phyloP scores from a whole-genome alignment of 2,888 invertebrate species.

The Lampropteryx suffumata region DNA sequence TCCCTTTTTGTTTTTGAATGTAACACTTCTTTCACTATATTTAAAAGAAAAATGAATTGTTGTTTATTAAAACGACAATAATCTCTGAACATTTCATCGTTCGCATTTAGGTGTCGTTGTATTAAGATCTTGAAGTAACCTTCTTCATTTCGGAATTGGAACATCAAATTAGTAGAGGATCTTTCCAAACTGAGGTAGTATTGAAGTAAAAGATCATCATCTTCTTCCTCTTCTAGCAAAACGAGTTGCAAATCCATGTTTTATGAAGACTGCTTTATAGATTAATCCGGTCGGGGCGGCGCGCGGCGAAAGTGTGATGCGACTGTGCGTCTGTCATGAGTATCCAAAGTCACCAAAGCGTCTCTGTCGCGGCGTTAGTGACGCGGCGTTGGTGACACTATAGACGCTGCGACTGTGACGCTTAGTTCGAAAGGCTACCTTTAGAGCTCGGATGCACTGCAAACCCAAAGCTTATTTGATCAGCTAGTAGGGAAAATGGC shows the following conservation, averaged over 20 bases:
- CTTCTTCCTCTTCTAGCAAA: no score
- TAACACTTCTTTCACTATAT: conserved; percentile 5
- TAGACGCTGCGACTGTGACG: conserved; percentile 10
- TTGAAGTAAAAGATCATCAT: no score
- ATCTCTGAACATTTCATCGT: conserved; percentile 8
- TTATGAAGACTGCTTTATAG: neutral
- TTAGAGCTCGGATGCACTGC: no score
- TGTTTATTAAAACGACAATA: conserved; percentile 9
- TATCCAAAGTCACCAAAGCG: conserved; percentile 1
- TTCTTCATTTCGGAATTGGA: conserved; percentile 6
- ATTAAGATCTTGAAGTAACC: conserved; percentile 9
- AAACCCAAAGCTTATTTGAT: no score
- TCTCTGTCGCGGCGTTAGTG: conserved; percentile 6
- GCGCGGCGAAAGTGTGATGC: neutral
- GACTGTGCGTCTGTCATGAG: conserved; percentile 4
- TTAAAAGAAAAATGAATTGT: conserved; percentile 4
- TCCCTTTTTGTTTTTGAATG: conserved; percentile 3
- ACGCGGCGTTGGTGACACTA: conserved; percentile 10
- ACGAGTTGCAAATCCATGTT: neutral
- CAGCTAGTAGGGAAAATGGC: no score
- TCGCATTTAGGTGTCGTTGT: conserved; percentile 8
- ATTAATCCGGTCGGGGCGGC: neutral
- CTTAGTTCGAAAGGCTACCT: neutral
- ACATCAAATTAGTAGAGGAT: conserved; percentile 8
- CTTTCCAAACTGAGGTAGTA: conserved; percentile 8